These are phyloP conservation scores for Tryphoninae sp. DNA, from an alignment of 2,888 invertebrate genomes.

Conservation along the genomic window DNA sequence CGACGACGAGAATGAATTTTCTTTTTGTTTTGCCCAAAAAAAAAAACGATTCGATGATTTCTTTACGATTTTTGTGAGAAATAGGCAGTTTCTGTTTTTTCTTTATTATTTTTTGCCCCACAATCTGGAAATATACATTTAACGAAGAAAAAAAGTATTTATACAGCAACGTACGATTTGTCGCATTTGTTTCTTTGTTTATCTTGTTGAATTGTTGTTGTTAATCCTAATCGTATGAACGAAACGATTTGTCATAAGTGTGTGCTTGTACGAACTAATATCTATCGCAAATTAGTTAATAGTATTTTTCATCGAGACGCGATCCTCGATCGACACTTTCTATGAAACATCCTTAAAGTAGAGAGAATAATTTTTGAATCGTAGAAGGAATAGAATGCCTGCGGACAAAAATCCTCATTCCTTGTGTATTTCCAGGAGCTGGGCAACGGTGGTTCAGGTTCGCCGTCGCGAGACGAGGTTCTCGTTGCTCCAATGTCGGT, in stretches of 20 bases:
- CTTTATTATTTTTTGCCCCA: slow-evolving; percentile 36
- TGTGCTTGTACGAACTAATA: background rate
- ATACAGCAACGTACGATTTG: slow-evolving; percentile 34
- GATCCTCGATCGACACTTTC: too few species aligned
- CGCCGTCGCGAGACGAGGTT: slow-evolving; percentile 84
- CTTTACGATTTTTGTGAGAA: slow-evolving; percentile 53
- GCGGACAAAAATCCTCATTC: slow-evolving; percentile 44
- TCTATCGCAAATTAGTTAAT: background rate
- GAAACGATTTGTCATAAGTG: background rate
- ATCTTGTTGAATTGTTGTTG: slow-evolving; percentile 45
- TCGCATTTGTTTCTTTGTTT: slow-evolving; percentile 53
- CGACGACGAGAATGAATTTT: slow-evolving; percentile 10
- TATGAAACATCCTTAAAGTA: too few species aligned
- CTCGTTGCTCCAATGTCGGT: slow-evolving; percentile 91
- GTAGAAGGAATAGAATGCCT: slow-evolving; percentile 7
- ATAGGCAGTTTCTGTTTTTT: slow-evolving; percentile 39
- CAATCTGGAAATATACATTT: slow-evolving; percentile 62
- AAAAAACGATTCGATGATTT: slow-evolving; percentile 26
- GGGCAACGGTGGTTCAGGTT: slow-evolving; percentile 84
- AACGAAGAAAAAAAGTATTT: slow-evolving; percentile 53
- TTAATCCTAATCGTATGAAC: background rate
- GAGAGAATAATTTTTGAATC: background rate
- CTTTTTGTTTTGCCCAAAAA: slow-evolving; percentile 39
- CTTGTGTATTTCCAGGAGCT: slow-evolving; percentile 85
- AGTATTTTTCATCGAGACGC: too few species aligned